phyloP scores from a whole-genome alignment of 2,797 vertebrate species.

The Sebastes steindachneri region DNA sequence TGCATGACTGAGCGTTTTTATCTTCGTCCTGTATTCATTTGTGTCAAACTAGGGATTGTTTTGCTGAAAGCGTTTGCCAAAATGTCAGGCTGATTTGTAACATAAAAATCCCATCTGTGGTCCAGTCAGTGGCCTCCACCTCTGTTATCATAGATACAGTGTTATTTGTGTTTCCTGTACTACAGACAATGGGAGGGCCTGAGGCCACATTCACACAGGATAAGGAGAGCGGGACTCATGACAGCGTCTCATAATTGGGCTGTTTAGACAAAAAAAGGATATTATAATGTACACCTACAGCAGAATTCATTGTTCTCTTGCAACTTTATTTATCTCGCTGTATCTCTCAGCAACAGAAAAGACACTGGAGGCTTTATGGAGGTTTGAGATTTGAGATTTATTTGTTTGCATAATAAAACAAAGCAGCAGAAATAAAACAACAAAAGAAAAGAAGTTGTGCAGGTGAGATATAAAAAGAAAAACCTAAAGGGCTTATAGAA shows the following conservation, averaged over 20 bases:
- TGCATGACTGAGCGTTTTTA: constrained; percentile 7
- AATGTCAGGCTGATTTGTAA: constrained; percentile 22
- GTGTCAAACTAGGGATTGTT: neutral
- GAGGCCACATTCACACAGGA: neutral
- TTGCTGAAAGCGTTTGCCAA: neutral
- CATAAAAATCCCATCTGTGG: neutral
- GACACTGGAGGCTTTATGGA: neutral
- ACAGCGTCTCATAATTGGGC: neutral
- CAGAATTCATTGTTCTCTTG: neutral
- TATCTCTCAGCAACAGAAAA: neutral
- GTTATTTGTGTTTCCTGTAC: constrained; percentile 13
- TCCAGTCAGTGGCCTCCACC: neutral
- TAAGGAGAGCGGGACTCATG: neutral
- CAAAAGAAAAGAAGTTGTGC: no score
- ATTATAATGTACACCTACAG: neutral
- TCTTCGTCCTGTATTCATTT: constrained; percentile 12
- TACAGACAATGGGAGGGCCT: neutral
- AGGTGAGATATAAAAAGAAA: no score
- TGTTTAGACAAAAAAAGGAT: neutral
- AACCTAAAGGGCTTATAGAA: no score
- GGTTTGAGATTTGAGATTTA: neutral
- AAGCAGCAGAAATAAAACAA: no score
- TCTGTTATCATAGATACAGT: constrained; percentile 20
- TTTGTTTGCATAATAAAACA: no score
- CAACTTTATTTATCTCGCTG: neutral